Evolutionary conservation across 2,113 vertebrate species (phyloP), one percentile per base, ranked within the genome.

Genomic region (Donacobius atricapilla): DNA sequence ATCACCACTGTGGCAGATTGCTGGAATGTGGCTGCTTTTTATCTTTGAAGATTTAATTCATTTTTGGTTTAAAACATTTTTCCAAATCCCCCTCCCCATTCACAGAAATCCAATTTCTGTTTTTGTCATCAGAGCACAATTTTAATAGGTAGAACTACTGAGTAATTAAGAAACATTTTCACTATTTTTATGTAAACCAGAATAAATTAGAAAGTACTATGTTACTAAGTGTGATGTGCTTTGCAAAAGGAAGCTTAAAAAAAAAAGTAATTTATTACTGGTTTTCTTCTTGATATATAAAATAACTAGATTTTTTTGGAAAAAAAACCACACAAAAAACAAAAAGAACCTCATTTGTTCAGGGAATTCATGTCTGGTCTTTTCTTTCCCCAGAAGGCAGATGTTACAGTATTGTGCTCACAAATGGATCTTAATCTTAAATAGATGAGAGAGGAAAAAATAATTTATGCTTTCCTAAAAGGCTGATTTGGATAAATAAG

Each of bases 401-500:
- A 83, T 83, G 80, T 95, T 83, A 15, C 11, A 80, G 50, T 27
- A 42, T 58, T 94, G 66, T 85, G 54, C 93, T 82, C 72, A 50
- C 60, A 93, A 95, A 81, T 68, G 33, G 65, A 33, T 90, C 44
- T 84, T 91, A 93, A 92, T 90, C 69, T 58, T 78, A 61, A 92
- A 42, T 4, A 87, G 54, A 58, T 65, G 48, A 86, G 56, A 88
- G 44, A 89, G 50, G 28, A 65, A 81, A 93, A 93, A 8, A 81
- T 84, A 81, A 45, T 78, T 84, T 11, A 22, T 75, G 51, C 28
- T 93, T 58, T 86, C 45, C 45, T 89, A 72, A 91, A 93, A n/a
- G 53, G 40, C 84, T 87, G 86, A 65, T 92, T 89, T 90, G 60
- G 68, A 73, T 86, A 93, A 96, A 79, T 80, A 91, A 53, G 63